Evolutionary conservation across 2,888 invertebrate genomes (phyloP).

Genomic region (Aromia moschata): DNA sequence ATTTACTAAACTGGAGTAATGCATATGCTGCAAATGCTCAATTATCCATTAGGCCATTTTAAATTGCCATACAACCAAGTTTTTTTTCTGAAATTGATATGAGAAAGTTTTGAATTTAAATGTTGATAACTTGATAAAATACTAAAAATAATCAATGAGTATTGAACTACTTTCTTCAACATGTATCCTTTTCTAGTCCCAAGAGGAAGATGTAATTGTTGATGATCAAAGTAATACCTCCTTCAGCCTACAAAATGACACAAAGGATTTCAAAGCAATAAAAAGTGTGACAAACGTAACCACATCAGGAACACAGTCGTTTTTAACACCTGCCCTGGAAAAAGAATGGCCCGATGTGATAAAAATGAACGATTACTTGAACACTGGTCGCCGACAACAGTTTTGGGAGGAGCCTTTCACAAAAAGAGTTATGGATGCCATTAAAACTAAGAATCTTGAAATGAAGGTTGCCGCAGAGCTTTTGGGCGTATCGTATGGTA

Average conservation of each 20-base stretch:
- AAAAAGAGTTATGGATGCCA: conserved; percentile 87
- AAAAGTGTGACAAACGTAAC: conserved; percentile 54
- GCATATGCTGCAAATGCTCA: no score
- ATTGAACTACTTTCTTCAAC: no score
- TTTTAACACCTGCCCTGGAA: conserved; percentile 59
- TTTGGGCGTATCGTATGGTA: conserved; percentile 89
- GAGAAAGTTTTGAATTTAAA: no score
- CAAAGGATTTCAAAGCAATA: conserved; percentile 39
- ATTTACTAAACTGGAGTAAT: no score
- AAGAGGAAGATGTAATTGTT: conserved; percentile 47
- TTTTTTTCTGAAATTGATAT: no score
- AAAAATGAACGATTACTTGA: conserved; percentile 86
- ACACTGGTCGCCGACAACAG: conserved; percentile 86
- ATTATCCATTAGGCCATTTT: no score
- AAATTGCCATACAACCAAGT: no score
- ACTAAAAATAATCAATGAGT: no score
- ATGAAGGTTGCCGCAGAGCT: conserved; percentile 94
- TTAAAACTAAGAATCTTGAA: conserved; percentile 88
- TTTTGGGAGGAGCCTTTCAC: conserved; percentile 95
- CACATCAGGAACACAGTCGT: conserved; percentile 52
- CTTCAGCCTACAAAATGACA: conserved; percentile 39
- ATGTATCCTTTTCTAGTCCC: conserved; percentile 32
- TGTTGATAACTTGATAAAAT: no score
- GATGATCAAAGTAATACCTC: conserved; percentile 52
- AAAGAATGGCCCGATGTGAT: conserved; percentile 74